Evolutionary conservation across 23 tunicate species (phyloP).

Genomic region (Styela plicata): DNA sequence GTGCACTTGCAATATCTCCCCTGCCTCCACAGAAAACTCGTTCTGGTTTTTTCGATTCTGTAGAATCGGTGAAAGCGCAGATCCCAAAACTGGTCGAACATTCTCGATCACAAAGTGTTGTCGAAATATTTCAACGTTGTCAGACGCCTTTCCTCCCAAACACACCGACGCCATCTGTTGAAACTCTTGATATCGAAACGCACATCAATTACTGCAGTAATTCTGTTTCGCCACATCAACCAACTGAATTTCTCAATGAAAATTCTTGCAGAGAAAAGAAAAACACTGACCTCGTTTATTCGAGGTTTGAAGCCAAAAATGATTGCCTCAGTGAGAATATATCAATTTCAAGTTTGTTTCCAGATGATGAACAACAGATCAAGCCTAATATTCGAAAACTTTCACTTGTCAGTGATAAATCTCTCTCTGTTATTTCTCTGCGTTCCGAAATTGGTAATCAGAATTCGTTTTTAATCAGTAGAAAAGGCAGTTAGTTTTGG

Average conservation of each 20-base stretch:
- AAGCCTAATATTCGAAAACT: neutral
- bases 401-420: neutral
- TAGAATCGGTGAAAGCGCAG: neutral
- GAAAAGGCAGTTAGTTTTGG: neutral
- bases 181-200: neutral
- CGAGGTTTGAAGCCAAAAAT: neutral
- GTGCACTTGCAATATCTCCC: neutral
- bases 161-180: neutral
- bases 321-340: neutral
- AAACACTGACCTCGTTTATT: no score
- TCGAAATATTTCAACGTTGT: neutral
- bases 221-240: neutral
- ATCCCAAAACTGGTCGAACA: neutral
- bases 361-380: neutral
- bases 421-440: neutral
- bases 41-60: neutral
- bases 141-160: neutral
- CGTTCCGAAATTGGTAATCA: neutral
- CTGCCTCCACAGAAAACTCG: conserved; percentile 1
- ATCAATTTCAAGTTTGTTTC: neutral
- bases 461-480: neutral
- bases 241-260: neutral
- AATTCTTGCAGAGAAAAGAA: neutral
- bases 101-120: neutral
- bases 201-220: neutral